Percentiles rank a stretch among this genome's conserved stretches.
Evolutionary conservation across 2,113 vertebrate genomes (phyloP).

Genomic region (Dermatemys mawii): DNA sequence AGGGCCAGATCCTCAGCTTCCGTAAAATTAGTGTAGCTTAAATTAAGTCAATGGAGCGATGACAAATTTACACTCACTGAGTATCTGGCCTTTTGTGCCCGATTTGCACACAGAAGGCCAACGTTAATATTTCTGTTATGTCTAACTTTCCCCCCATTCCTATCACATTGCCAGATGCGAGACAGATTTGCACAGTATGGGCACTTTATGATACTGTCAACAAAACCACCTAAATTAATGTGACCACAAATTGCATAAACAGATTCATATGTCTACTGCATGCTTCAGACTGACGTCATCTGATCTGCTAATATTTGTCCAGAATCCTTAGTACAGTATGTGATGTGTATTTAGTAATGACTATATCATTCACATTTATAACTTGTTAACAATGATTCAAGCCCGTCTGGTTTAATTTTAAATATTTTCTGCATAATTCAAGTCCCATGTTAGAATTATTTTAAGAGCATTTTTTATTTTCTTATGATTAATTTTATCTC

Average conservation of each 20-base stretch:
- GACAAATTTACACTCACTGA: not conserved
- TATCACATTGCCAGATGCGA: not conserved
- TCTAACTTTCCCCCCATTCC: not conserved
- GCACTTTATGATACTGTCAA: not conserved
- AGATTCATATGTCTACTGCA: not conserved
- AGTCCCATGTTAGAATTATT: not conserved
- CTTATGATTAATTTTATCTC: not conserved
- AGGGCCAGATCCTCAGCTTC: not conserved
- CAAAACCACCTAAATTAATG: slow-evolving; percentile 2
- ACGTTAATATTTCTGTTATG: not conserved
- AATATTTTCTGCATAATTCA: not conserved
- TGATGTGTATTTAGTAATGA: not conserved
- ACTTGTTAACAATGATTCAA: not conserved
- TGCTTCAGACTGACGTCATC: not conserved
- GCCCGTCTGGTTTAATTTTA: not conserved
- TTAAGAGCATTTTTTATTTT: not conserved
- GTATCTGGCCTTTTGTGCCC: not conserved
- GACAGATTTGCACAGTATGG: not conserved
- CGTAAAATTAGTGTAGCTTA: not conserved
- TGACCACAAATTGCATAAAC: not conserved
- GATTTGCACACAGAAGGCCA: not conserved
- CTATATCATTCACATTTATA: not conserved
- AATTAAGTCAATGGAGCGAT: not conserved
- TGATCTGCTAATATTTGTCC: not conserved
- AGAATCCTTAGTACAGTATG: slow-evolving; percentile 8